Percentiles rank a stretch among this genome's conserved stretches.
Conservation (phyloP, 1,140 invertebrate species). For the Brachionus calyciflorus region DNA sequence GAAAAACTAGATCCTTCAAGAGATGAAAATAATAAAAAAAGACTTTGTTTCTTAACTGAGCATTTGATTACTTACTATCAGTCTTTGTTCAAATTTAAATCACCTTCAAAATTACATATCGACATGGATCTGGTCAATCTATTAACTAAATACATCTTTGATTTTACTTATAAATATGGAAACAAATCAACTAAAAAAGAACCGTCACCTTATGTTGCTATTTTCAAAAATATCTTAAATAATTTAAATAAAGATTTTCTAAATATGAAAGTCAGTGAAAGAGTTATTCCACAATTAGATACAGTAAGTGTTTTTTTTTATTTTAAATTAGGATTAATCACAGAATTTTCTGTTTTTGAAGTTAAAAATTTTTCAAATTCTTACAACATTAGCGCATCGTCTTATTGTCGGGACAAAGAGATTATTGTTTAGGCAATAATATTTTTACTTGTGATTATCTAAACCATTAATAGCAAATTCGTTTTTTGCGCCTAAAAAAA, state of each 20-base stretch:
- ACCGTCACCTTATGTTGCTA: slow-evolving; percentile 12
- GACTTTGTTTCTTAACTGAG: slow-evolving; percentile 72
- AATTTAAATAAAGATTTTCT: slow-evolving; percentile 25
- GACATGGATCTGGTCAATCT: slow-evolving; percentile 13
- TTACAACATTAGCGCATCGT: no score
- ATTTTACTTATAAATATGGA: slow-evolving; percentile 33
- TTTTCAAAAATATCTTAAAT: slow-evolving; percentile 12
- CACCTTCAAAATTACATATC: background rate
- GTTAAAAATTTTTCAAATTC: no score
- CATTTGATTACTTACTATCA: slow-evolving; percentile 58
- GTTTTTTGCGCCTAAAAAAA: no score
- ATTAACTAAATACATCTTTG: slow-evolving; percentile 24
- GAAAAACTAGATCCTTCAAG: slow-evolving; percentile 63
- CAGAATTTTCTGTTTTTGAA: no score
- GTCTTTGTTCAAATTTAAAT: background rate
- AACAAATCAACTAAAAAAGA: slow-evolving; percentile 42
- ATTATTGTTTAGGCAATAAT: no score
- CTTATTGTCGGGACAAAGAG: no score
- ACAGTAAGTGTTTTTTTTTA: background rate
- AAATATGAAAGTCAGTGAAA: slow-evolving; percentile 7
- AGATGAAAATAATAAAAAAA: slow-evolving; percentile 49
- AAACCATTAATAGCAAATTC: no score
- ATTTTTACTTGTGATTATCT: no score
- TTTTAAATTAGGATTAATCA: background rate
- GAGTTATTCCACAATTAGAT: background rate